Evolutionary conservation across 2,797 vertebrate genomes (phyloP).

Genomic region (Brotula barbata): DNA sequence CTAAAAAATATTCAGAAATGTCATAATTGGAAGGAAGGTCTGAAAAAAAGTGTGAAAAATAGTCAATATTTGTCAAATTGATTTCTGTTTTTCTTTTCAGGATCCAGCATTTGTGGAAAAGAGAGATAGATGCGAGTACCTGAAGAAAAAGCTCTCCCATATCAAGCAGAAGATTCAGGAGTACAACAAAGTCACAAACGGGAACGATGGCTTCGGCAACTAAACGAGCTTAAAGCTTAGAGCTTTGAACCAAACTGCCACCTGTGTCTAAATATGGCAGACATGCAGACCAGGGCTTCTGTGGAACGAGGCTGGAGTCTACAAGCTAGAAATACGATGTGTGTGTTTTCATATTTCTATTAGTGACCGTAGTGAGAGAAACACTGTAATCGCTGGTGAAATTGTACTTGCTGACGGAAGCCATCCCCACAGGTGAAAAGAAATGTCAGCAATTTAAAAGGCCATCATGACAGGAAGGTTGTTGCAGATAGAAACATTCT

Average conservation of each 20-base stretch:
- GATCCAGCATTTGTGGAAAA: constrained; percentile 94
- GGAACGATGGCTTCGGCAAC: constrained; percentile 71
- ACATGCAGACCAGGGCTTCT: too few relatives aligned
- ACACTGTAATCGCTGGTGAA: not conserved
- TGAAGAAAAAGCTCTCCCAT: constrained; percentile 95
- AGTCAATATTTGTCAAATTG: not conserved
- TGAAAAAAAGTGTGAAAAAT: not conserved
- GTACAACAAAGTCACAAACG: constrained; percentile 86
- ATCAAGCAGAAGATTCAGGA: constrained; percentile 96
- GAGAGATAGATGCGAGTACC: constrained; percentile 93
- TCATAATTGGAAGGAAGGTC: too few relatives aligned
- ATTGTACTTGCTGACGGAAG: too few relatives aligned
- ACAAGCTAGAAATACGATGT: not conserved
- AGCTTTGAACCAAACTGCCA: not conserved
- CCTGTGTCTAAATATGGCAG: not conserved
- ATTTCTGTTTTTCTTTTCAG: constrained; percentile 66
- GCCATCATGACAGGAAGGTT: too few relatives aligned
- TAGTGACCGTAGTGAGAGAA: not conserved
- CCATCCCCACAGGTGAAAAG: not conserved
- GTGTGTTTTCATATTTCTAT: not conserved
- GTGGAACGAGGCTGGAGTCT: not conserved
- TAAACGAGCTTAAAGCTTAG: not conserved
- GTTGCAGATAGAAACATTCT: not conserved
- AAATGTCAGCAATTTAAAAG: not conserved
- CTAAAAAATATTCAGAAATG: too few relatives aligned